These are phyloP conservation scores for Aldabrachelys gigantea DNA, from an alignment of 2,113 vertebrate genomes.

Conservation along the genomic window DNA sequence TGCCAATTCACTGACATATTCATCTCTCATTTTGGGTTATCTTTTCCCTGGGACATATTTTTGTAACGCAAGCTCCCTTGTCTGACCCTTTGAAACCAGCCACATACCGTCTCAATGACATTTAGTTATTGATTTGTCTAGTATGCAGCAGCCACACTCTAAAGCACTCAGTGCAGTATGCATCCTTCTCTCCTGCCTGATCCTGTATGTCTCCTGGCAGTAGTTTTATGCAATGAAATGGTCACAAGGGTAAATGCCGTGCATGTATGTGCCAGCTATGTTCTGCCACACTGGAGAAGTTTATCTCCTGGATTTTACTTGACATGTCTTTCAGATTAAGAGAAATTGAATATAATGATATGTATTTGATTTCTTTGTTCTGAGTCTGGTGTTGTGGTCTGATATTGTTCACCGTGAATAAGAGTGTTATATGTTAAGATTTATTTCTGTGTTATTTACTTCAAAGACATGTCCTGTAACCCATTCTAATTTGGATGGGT, in stretches of 20 bases:
- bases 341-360: neutral
- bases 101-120: neutral
- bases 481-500: neutral
- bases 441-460: slow-evolving; percentile 29
- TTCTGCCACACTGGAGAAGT: neutral
- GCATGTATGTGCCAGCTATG: neutral
- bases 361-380: neutral
- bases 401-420: neutral
- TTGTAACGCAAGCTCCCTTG: neutral
- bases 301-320: neutral
- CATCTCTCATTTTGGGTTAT: neutral
- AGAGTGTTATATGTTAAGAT: neutral
- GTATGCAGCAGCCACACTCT: neutral
- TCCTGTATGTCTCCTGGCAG: neutral
- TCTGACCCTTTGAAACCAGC: neutral
- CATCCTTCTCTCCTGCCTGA: neutral
- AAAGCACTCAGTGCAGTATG: neutral
- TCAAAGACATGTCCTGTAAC: neutral
- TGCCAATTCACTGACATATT: neutral
- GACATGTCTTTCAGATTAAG: slow-evolving; percentile 2
- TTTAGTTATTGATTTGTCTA: neutral
- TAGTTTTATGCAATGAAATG: neutral
- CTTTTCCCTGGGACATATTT: neutral
- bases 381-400: neutral
- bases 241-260: neutral